phyloP scores from a whole-genome alignment of 2,113 vertebrate genomes.

The Peromyscus polionotus region DNA sequence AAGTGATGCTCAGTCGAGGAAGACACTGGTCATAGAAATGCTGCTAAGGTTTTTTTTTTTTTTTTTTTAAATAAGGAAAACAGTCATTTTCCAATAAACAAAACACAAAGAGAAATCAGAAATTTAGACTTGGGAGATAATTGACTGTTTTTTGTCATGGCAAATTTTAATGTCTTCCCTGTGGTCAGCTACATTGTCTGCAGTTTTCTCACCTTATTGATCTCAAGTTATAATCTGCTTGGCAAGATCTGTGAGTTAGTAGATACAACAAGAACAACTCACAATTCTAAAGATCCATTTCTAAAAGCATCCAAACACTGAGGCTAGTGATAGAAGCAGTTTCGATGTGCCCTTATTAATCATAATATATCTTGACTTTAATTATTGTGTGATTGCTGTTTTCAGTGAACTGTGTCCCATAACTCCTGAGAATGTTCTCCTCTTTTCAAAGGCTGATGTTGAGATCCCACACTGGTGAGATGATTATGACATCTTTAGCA shows the following conservation, averaged over 20 bases:
- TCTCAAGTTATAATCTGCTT: slow-evolving; percentile 18
- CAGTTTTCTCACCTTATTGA: neutral
- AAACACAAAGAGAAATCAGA: neutral
- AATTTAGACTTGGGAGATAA: neutral
- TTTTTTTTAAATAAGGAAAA: neutral
- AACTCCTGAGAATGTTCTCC: neutral
- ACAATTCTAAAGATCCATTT: slow-evolving; percentile 22
- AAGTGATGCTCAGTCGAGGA: neutral
- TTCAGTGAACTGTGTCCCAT: neutral
- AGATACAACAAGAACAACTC: neutral
- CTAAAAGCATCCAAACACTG: neutral
- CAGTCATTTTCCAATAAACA: neutral
- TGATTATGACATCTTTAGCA: slow-evolving; percentile 27
- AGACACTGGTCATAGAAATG: neutral
- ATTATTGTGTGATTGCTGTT: neutral
- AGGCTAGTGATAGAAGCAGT: neutral
- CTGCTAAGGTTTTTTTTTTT: neutral
- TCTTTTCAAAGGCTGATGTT: slow-evolving; percentile 20
- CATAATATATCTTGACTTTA: neutral
- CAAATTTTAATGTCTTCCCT: neutral
- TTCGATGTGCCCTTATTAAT: neutral
- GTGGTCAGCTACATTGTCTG: neutral
- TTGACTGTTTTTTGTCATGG: neutral
- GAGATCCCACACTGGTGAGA: neutral
- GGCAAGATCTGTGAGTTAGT: neutral